Evolutionary conservation across 2,888 invertebrate genomes (phyloP).

Genomic region (Patella caerulea): DNA sequence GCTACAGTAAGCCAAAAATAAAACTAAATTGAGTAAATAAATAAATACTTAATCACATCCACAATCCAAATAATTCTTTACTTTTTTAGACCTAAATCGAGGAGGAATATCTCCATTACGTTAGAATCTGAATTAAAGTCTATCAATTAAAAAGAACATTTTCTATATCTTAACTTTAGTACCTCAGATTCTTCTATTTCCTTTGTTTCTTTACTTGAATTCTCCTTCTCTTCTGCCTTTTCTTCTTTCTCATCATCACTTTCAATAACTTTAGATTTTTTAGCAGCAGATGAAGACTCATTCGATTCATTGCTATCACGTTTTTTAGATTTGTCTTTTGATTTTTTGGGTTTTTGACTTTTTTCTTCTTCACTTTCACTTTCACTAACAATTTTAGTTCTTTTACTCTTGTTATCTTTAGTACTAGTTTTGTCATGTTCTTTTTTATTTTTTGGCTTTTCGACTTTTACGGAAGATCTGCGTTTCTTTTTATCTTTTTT

Average conservation of each 20-base stretch:
- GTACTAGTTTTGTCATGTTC: conserved; percentile 8
- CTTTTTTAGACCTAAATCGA: too few species aligned
- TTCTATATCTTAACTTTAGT: conserved; percentile 4
- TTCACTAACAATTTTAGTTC: conserved; percentile 14
- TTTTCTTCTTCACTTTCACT: conserved; percentile 3
- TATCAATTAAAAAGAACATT: not conserved
- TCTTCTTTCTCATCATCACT: conserved; percentile 18
- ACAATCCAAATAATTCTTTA: too few species aligned
- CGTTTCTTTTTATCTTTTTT: conserved; percentile 23
- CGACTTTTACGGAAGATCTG: conserved; percentile 23
- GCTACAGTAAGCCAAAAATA: too few species aligned
- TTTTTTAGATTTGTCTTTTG: not conserved
- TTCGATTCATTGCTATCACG: conserved; percentile 10
- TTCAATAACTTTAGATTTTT: conserved; percentile 14
- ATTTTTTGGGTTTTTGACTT: not conserved
- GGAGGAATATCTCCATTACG: too few species aligned
- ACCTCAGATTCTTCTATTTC: conserved; percentile 18
- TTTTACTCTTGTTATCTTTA: conserved; percentile 19
- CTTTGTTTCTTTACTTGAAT: conserved; percentile 19
- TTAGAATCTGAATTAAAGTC: too few species aligned
- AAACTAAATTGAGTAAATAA: too few species aligned
- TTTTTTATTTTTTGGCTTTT: conserved; percentile 27
- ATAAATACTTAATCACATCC: too few species aligned
- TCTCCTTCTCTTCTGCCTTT: conserved; percentile 25
- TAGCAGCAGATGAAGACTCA: not conserved